Conservation (phyloP, 2,888 invertebrate genomes). For the Plebejus anna region DNA sequence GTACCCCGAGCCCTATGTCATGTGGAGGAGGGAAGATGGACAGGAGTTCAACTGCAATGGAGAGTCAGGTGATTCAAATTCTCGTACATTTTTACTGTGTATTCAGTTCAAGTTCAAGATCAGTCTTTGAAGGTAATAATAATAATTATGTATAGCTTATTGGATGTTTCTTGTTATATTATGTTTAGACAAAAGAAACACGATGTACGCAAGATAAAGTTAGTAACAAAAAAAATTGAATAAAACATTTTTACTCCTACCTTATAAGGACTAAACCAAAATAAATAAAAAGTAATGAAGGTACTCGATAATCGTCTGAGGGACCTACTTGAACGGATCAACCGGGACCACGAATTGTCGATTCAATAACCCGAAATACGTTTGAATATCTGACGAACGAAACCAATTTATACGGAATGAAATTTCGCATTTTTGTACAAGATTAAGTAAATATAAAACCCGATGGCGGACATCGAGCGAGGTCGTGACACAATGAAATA, state of each 20-base stretch:
- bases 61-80: constrained; percentile 83
- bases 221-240: constrained; percentile 17
- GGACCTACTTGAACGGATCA: constrained; percentile 44
- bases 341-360: constrained; percentile 44
- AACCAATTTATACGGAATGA: constrained; percentile 41
- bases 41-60: constrained; percentile 93
- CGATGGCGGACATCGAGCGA: constrained; percentile 44
- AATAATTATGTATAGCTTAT: too few species aligned
- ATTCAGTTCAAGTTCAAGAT: too few species aligned
- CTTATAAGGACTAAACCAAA: constrained; percentile 61
- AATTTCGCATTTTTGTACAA: constrained; percentile 42
- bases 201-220: background rate
- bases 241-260: constrained; percentile 45
- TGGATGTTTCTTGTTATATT: too few species aligned
- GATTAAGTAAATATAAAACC: constrained; percentile 43
- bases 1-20: constrained; percentile 94
- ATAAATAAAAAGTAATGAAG: constrained; percentile 61
- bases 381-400: constrained; percentile 41
- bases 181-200: background rate
- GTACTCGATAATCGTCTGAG: constrained; percentile 51
- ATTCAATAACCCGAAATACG: constrained; percentile 44
- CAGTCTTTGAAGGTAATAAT: too few species aligned
- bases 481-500: constrained; percentile 42
- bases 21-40: constrained; percentile 95
- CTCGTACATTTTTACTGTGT: background rate